Percentiles rank a stretch among this genome's conserved stretches.
Conservation (phyloP, 2,797 vertebrate species). For the Numenius phaeopus region DNA sequence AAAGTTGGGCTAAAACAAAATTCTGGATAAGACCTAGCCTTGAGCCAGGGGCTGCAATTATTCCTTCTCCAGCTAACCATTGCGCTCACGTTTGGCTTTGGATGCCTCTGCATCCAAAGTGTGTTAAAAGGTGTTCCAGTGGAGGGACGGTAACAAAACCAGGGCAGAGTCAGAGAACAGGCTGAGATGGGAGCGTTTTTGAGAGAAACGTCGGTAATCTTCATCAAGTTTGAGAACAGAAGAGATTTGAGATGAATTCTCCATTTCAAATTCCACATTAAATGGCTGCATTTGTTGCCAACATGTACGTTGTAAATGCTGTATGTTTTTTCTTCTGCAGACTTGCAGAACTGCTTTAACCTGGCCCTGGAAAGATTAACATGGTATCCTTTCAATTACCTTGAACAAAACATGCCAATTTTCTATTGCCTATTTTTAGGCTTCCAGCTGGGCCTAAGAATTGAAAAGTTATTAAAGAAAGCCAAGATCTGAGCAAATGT, state of each 20-base stretch:
- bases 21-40: not conserved
- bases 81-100: not conserved
- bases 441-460: slow-evolving; percentile 71
- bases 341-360: slow-evolving; percentile 31
- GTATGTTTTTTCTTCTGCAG: not conserved
- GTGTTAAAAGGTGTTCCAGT: not conserved
- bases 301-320: not conserved
- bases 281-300: slow-evolving; percentile 18
- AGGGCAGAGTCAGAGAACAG: not conserved
- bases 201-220: not conserved
- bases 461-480: slow-evolving; percentile 74
- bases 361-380: slow-evolving; percentile 28
- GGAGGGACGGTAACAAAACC: not conserved
- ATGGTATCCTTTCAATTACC: slow-evolving; percentile 58
- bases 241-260: not conserved
- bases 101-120: not conserved
- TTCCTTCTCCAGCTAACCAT: not conserved
- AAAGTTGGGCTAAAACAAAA: not conserved
- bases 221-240: not conserved
- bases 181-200: not conserved
- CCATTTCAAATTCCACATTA: not conserved
- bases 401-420: slow-evolving; percentile 63
- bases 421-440: slow-evolving; percentile 72
- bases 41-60: not conserved
- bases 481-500: slow-evolving; percentile 64